phyloP scores from a whole-genome alignment of 2,113 vertebrate genomes.

The Hemiscyllium ocellatum region DNA sequence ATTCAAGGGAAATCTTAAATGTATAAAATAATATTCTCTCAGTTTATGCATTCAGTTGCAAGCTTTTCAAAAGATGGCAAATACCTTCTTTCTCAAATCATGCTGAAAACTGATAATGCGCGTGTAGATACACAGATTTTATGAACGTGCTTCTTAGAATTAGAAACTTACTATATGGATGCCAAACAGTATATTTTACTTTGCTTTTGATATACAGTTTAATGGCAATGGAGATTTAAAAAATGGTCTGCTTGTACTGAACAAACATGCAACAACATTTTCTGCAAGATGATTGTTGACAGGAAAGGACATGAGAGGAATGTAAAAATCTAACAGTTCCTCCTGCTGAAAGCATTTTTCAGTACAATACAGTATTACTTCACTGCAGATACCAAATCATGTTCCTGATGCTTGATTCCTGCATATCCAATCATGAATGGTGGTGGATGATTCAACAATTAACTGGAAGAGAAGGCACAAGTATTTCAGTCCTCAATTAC shows the following conservation, averaged over 20 bases:
- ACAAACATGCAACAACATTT: not conserved
- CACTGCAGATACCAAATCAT: not conserved
- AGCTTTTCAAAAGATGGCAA: not conserved
- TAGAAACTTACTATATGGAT: not conserved
- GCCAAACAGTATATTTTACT: slow-evolving; percentile 4
- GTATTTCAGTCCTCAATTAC: no score
- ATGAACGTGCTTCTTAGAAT: not conserved
- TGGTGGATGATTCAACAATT: no score
- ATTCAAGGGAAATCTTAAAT: slow-evolving; percentile 5
- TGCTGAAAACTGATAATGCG: not conserved
- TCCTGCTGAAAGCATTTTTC: not conserved
- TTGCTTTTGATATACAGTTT: not conserved
- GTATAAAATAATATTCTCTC: not conserved
- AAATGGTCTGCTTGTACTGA: not conserved
- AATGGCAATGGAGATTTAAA: not conserved
- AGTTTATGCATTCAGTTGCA: not conserved
- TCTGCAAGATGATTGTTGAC: not conserved
- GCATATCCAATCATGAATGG: no score
- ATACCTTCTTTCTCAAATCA: slow-evolving; percentile 14
- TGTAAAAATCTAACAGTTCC: not conserved
- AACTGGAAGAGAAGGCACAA: no score
- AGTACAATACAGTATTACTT: not conserved
- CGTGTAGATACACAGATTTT: not conserved
- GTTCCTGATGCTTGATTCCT: not conserved
- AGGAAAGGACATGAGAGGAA: not conserved